Base-by-base conservation (phyloP, 2,888 invertebrate genomes). In the Dimorphilus gyrociliatus region DNA sequence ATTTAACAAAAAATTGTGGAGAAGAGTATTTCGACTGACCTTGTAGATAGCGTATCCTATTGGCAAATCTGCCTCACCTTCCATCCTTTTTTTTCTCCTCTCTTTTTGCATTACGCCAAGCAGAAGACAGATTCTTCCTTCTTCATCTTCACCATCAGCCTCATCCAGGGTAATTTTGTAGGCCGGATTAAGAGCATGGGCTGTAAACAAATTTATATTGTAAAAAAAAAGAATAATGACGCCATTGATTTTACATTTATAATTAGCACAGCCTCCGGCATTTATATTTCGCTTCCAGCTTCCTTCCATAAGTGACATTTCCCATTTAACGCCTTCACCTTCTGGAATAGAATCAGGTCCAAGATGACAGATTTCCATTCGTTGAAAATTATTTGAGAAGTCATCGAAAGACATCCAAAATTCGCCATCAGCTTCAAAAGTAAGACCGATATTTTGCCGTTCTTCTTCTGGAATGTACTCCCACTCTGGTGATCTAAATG, bases 101-200 rank as follows among this genome's bases (percentile, higher is more conserved):
- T 90, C 88, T 64, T 94, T 97, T 63, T 97, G 97, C 81, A 97
- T 86, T 3, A 97, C 69, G 0, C 82, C 90, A 17, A 88, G 74
- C 51, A 97, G 84, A 19, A 86, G 76, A 0, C 94, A 92, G 66
- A 92, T 92, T 51, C 81, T 79, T 42, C 81, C 78, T 37, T 85
- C 81, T 0, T 76, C 73, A 40, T 82, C 81, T 41, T 55, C 53
- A 18, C 66, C 61, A 39, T 69, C 69, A 13, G 63, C 46, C 37
- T 60, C 59, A 7, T 45, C 42, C 30, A 60, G 43, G 4, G 50
- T 49, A 30, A 62, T 53, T 17, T 51, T 47, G 45, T 50, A 60
- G 44, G 61, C 61, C 8, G 60, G 59, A 38, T 60, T 60, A n/a
- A n/a, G n/a, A n/a, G n/a, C n/a, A n/a, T n/a, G n/a, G n/a, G n/a